Conservation (phyloP, 1,140 invertebrate genomes). For the Drosophila nasuta region DNA sequence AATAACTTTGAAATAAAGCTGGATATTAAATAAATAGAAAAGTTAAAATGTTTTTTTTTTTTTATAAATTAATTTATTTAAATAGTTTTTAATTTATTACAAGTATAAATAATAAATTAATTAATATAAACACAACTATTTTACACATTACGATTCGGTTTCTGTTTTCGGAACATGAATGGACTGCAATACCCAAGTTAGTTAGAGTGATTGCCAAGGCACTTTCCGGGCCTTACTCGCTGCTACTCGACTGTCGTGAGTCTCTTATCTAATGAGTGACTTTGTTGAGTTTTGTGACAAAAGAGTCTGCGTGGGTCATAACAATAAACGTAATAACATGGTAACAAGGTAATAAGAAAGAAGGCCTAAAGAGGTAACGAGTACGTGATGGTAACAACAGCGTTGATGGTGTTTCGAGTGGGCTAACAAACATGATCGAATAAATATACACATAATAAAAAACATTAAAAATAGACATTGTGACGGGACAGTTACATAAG, state of each 20-base stretch:
- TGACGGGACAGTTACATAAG: conserved; percentile 44
- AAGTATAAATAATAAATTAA: conserved; percentile 80
- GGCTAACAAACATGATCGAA: conserved; percentile 55
- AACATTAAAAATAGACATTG: conserved; percentile 43
- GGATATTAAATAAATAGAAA: not conserved
- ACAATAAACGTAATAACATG: conserved; percentile 42
- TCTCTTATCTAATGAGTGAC: conserved; percentile 20
- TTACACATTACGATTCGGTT: conserved; percentile 59
- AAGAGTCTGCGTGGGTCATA: conserved; percentile 37
- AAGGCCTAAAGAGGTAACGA: conserved; percentile 44
- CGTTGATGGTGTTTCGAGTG: conserved; percentile 33
- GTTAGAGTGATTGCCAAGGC: conserved; percentile 18
- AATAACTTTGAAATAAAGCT: not conserved
- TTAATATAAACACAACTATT: conserved; percentile 67
- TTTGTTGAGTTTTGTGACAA: conserved; percentile 16
- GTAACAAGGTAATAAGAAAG: conserved; percentile 53
- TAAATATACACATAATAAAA: conserved; percentile 37
- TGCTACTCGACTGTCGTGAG: conserved; percentile 5
- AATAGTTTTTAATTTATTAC: conserved; percentile 80
- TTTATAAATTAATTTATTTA: conserved; percentile 80
- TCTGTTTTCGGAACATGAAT: conserved; percentile 45
- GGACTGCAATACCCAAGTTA: conserved; percentile 30
- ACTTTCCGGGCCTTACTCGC: conserved; percentile 10
- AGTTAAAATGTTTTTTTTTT: not conserved
- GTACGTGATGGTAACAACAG: conserved; percentile 34